Evolutionary conservation across 2,888 invertebrate species (phyloP), one percentile per base, ranked within the genome.

Genomic region (Lordiphosa fenestrarum): DNA sequence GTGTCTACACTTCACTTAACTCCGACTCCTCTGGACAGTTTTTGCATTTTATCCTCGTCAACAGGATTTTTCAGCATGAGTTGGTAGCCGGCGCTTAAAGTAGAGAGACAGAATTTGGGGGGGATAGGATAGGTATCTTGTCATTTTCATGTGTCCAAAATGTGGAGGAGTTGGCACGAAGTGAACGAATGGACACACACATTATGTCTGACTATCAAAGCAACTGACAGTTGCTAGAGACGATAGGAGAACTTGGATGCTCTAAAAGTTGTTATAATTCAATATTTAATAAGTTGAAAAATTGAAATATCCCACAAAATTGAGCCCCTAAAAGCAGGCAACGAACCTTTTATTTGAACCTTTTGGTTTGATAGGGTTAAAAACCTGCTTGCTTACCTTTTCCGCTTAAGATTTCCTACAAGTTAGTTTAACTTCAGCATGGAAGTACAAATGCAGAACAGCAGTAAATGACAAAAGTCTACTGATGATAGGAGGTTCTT

Each of bases 11-110:
- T 64, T 64, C 64, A 65, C 64, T 64, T 64, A 64, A 65, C 65
- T 64, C 47, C 30, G 30, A 33, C 42, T 44, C 37, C 35, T 39
- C 21, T 19, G 30, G 7, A 25, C 12, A 4, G 10, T n/a, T 65
- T 65, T 58, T 66, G 65, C 65, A 65, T 65, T 65, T 66, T 66
- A 65, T 75, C 62, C 73, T 72, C 58, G 56, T 72, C 69, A 69
- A 59, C 61, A 56, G 54, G 57, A 53, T 62, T 57, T 54, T 55
- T 61, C 71, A 47, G 71, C 46, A 46, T 57, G 61, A 66, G 52
- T 54, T 54, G 55, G 40, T 46, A 37, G 49, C 56, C 42, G 25
- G 23, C 25, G 33, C 41, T 41, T 37, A 49, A 21, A 49, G 33
- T 35, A 41, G 6, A 51, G 38, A 30, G 10, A 37, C 12, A 12